These are phyloP conservation scores for Acanthaster planci DNA, from an alignment of 35 echinoderm and acorn worm species.

Conservation along the genomic window DNA sequence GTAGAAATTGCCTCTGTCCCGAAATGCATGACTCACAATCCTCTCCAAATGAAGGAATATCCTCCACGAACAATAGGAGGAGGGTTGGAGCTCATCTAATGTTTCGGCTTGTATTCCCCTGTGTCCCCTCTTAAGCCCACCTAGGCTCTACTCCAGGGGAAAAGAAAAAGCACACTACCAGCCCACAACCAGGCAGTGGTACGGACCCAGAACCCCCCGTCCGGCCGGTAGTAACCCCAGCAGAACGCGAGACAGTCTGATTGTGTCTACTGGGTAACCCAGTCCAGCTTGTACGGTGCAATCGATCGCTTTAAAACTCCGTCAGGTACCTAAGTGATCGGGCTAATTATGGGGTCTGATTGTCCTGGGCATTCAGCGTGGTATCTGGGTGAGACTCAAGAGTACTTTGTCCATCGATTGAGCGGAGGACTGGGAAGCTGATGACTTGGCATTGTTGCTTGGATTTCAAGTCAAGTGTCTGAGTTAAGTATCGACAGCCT, in stretches of 20 bases:
- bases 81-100: not conserved
- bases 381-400: not conserved
- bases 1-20: not conserved
- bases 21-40: conserved; percentile 8
- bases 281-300: too few relatives aligned
- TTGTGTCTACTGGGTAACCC: too few relatives aligned
- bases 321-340: too few relatives aligned
- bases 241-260: too few relatives aligned
- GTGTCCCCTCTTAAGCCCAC: not conserved
- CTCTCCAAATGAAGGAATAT: not conserved
- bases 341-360: not conserved
- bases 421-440: not conserved
- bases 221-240: too few relatives aligned
- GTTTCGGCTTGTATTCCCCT: not conserved
- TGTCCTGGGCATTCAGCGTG: not conserved
- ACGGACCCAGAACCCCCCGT: too few relatives aligned
- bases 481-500: too few relatives aligned
- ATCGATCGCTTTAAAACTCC: too few relatives aligned
- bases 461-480: too few relatives aligned
- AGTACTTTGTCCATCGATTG: not conserved
- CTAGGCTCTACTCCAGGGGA: too few relatives aligned
- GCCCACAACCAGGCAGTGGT: too few relatives aligned
- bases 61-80: conserved; percentile 15
- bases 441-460: not conserved
- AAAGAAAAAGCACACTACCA: too few relatives aligned